Evolutionary conservation across 1,140 invertebrate species (phyloP), one percentile per base, ranked within the genome.

Genomic region (Bombus pascuorum): DNA sequence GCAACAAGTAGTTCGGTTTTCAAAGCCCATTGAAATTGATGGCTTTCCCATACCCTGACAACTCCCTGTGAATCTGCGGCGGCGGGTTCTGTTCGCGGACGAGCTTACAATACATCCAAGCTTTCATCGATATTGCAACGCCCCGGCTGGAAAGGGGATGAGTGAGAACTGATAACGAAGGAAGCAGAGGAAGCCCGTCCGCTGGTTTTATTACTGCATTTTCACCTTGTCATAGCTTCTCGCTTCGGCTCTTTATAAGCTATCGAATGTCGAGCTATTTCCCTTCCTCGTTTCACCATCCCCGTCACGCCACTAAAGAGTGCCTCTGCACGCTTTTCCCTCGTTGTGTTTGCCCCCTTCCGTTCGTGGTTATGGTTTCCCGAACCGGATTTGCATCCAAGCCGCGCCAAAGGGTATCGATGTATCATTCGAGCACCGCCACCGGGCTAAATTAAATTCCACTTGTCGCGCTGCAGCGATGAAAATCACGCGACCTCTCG

Each of bases 11-110:
- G 95, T 95, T 95, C 93, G 95, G 95, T 95, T 95, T 95, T 95
- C 94, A 95, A 95, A 95, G 95, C 94, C 95, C 94, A 95, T 95
- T 95, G 94, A 95, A 95, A 95, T 95, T 95, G 94, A 95, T 95
- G 95, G 94, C 94, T 95, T 95, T 95, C 94, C 95, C 95, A 95
- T 95, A 95, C 95, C 95, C 93, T 94, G 94, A 95, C 94, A 94
- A 94, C 93, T 93, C 93, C 90, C 93, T 89, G 91, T 87, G 89
- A 93, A 91, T 90, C 88, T 85, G 83, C 83, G 82, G 53, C 85
- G 83, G 82, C 32, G 83, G 91, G 65, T 91, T 93, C 91, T 91
- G 92, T 92, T 93, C 92, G 92, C 92, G 91, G 93, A 95, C 92
- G 92, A 92, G 93, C 93, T 92, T 92, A 94, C 93, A 94, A 94